Evolutionary conservation across 2,888 invertebrate genomes (phyloP).

Genomic region (Apodemia hepburni): DNA sequence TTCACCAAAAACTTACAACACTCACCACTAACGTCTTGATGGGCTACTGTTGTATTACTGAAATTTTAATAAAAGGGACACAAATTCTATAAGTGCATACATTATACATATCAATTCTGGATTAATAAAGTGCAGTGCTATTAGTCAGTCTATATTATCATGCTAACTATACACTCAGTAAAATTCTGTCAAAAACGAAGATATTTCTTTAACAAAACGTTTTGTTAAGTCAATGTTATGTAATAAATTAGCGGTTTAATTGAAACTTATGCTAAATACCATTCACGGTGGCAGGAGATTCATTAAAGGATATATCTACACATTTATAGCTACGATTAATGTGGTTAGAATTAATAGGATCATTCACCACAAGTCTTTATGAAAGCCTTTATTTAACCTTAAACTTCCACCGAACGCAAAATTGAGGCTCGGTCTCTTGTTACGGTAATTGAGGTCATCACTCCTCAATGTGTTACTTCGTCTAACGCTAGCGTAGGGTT

Average conservation of each 20-base stretch:
- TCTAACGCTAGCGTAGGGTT: slow-evolving; percentile 73
- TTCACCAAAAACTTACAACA: slow-evolving; percentile 72
- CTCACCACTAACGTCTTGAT: slow-evolving; percentile 75
- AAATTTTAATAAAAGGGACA: slow-evolving; percentile 68
- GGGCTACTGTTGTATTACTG: slow-evolving; percentile 73
- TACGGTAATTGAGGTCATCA: slow-evolving; percentile 57
- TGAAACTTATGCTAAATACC: slow-evolving; percentile 49
- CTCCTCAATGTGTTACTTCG: slow-evolving; percentile 66
- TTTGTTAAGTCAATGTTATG: not conserved
- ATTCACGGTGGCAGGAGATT: slow-evolving; percentile 59
- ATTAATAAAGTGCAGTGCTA: slow-evolving; percentile 70
- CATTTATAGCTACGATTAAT: slow-evolving; percentile 52
- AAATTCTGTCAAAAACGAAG: slow-evolving; percentile 70
- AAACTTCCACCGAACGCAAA: slow-evolving; percentile 75
- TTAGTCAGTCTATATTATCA: slow-evolving; percentile 68
- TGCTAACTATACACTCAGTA: slow-evolving; percentile 70
- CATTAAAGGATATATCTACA: slow-evolving; percentile 42
- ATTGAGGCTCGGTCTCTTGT: slow-evolving; percentile 58
- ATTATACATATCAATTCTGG: slow-evolving; percentile 45
- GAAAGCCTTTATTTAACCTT: slow-evolving; percentile 71
- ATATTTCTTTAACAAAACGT: slow-evolving; percentile 52
- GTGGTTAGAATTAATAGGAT: slow-evolving; percentile 46
- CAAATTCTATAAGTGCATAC: slow-evolving; percentile 64
- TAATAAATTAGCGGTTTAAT: slow-evolving; percentile 25
- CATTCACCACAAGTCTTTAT: slow-evolving; percentile 71